Conservation (phyloP, 2,113 vertebrate species). For the Globicephala melas region DNA sequence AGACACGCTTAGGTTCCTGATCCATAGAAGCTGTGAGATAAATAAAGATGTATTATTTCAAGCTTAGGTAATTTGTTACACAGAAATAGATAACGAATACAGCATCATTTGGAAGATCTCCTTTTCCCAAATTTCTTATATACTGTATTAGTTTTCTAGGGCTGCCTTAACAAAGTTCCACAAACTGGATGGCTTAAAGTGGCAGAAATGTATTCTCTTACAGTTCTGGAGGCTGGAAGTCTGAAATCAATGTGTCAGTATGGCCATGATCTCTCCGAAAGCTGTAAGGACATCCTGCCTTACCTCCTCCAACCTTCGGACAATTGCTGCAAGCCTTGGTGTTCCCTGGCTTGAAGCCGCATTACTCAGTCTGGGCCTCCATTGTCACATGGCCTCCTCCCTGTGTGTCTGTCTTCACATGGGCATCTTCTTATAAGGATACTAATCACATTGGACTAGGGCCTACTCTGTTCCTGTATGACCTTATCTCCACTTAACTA, state of each 20-base stretch:
- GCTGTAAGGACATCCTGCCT: neutral
- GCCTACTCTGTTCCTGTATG: neutral
- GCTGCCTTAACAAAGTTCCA: neutral
- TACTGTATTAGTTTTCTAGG: neutral
- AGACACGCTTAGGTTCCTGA: neutral
- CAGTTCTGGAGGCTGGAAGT: neutral
- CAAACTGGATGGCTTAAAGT: neutral
- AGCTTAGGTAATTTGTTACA: neutral
- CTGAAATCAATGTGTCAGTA: neutral
- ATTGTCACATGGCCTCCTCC: accelerated
- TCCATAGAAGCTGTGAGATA: neutral
- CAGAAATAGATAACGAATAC: neutral
- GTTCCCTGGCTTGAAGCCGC: accelerated
- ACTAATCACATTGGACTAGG: neutral
- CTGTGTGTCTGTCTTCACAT: neutral
- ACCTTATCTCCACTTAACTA: neutral
- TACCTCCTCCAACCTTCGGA: neutral
- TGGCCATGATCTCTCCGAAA: neutral
- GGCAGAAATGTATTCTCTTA: neutral
- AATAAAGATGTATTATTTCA: neutral
- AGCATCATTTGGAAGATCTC: neutral
- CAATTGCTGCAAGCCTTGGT: accelerated
- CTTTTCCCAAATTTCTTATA: neutral
- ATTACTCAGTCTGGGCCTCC: too few species aligned
- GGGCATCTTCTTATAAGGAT: neutral